Base-by-base conservation (phyloP, 2,888 invertebrate genomes). In the Vanessa cardui region DNA sequence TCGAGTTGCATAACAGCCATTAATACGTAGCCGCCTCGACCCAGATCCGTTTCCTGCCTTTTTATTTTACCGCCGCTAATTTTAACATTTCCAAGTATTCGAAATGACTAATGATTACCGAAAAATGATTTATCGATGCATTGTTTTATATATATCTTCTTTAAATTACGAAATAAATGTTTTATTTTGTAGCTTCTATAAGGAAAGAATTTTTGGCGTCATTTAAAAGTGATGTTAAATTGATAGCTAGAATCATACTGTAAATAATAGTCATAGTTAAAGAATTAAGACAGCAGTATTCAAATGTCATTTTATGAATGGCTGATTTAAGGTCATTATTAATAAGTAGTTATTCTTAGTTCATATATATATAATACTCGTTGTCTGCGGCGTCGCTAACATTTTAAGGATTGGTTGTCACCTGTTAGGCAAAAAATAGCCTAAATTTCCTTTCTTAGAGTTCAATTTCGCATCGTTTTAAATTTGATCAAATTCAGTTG, bases 11-110 rank as follows among this genome's bases (percentile, higher is more conserved):
- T 31, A 59, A 61, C 44, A 50, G 64, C 61, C 59, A 54, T 58
- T 62, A 64, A 67, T 62, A 64, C 64, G 59, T 58, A 62, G 56
- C 73, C 76, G 69, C 47, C 64, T 78, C 69, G 80, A 79, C 83
- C 83, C 70, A 73, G 72, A 77, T 83, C 69, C 73, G 76, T 77
- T 76, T 83, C 83, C 83, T 77, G 82, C 33, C 73, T 68, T 76
- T 77, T 75, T 76, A 76, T 74, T n/a, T 74, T 69, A 73, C 70
- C 61, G 69, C 67, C 72, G 71, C 74, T 79, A 78, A 79, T 73
- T 73, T 73, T 69, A 71, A 56, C 62, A 47, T 39, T 56, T 33
- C 33, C 6, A 9, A 67, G 49, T 62, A 45, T 64, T 64, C 64
- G 56, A 64, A 52, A 69, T 71, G 66, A 65, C 56, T 58, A 54